phyloP scores from a whole-genome alignment of 1,140 invertebrate genomes.

The Bombus pyrosoma region DNA sequence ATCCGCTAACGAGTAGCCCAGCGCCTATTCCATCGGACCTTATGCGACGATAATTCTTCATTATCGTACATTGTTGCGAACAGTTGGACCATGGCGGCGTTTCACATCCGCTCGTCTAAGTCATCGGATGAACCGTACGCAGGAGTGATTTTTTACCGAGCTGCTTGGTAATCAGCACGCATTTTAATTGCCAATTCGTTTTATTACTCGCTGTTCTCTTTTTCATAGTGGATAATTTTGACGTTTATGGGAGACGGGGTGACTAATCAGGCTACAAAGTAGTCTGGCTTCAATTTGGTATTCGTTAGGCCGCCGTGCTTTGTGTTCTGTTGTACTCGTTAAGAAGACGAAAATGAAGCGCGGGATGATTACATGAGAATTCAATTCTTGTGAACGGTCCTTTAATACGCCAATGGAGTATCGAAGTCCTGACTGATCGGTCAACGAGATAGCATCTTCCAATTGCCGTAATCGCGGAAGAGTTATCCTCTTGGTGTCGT shows the following conservation, averaged over 20 bases:
- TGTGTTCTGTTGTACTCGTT: conserved; percentile 10
- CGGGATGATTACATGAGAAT: background rate
- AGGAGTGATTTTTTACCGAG: conserved; percentile 50
- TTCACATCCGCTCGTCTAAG: conserved; percentile 49
- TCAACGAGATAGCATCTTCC: conserved; percentile 36
- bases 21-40: conserved; percentile 74
- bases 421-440: conserved; percentile 8
- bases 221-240: conserved; percentile 43
- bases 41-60: conserved; percentile 83
- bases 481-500: background rate
- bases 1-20: conserved; percentile 78
- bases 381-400: background rate
- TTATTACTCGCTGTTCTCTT: background rate
- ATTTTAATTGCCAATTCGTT: conserved; percentile 73
- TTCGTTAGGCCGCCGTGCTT: conserved; percentile 37
- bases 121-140: conserved; percentile 26
- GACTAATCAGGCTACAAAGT: conserved; percentile 62
- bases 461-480: conserved; percentile 46
- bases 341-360: conserved; percentile 32
- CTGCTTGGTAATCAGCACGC: conserved; percentile 70
- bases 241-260: conserved; percentile 58
- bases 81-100: conserved; percentile 18
- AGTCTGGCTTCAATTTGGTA: conserved; percentile 53
- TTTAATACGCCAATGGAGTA: conserved; percentile 33
- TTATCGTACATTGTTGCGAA: conserved; percentile 82